phyloP scores from a whole-genome alignment of 2,888 invertebrate genomes.

The Venusia cambrica region DNA sequence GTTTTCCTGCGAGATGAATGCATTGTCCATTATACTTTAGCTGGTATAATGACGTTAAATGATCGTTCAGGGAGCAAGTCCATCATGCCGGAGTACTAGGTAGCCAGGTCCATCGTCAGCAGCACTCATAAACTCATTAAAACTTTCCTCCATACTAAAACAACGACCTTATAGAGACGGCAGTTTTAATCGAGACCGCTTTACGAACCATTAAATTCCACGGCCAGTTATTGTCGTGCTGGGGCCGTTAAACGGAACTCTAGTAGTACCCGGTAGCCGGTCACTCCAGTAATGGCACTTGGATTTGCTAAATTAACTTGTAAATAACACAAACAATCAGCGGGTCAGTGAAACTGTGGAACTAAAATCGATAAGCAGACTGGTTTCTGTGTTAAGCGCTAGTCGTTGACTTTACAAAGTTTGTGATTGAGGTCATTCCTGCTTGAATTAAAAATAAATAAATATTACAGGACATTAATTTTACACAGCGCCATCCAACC shows the following conservation, averaged over 20 bases:
- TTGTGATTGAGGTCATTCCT: conserved; percentile 8
- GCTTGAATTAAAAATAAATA: too few species aligned
- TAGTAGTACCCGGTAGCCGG: conserved; percentile 50
- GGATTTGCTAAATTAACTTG: conserved; percentile 42
- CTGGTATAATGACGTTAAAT: conserved; percentile 40
- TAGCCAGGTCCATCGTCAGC: conserved; percentile 39
- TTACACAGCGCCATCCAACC: too few species aligned
- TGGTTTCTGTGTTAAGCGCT: conserved; percentile 11
- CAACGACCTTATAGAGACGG: conserved; percentile 65
- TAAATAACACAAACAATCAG: conserved; percentile 30
- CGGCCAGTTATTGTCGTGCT: conserved; percentile 68
- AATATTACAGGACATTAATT: too few species aligned
- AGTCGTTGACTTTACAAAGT: conserved; percentile 7
- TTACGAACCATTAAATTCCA: conserved; percentile 71
- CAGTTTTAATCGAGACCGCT: conserved; percentile 74
- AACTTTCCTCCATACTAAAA: conserved; percentile 68
- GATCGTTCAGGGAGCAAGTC: conserved; percentile 44
- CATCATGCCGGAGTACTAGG: conserved; percentile 37
- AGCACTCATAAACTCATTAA: conserved; percentile 74
- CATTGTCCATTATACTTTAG: conserved; percentile 17
- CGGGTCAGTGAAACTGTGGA: conserved; percentile 17
- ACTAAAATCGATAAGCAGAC: conserved; percentile 24
- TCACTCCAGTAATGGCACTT: conserved; percentile 38
- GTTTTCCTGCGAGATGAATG: conserved; percentile 13
- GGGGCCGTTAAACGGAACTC: conserved; percentile 71